These are phyloP conservation scores for Schizopygopsis malacanthus DNA, from an alignment of 2,797 vertebrate species.

Conservation along the genomic window DNA sequence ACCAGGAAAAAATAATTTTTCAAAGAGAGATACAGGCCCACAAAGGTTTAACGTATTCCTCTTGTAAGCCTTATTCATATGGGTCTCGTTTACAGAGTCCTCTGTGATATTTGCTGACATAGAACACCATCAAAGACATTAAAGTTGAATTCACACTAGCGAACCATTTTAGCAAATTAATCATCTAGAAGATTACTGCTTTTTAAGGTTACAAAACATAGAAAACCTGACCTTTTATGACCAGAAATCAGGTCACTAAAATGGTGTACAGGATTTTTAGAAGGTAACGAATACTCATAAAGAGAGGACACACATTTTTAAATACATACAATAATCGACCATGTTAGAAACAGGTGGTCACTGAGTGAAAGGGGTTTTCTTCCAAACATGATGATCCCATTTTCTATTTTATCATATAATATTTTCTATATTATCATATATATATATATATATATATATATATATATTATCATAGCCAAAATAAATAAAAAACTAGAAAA, in stretches of 20 bases:
- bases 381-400: not conserved
- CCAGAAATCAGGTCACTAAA: not conserved
- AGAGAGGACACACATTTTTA: not conserved
- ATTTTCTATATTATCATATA: too few relatives aligned
- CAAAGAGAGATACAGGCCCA: constrained; percentile 37
- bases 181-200: not conserved
- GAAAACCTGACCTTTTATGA: not conserved
- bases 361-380: not conserved
- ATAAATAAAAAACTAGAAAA: not conserved
- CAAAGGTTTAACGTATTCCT: constrained; percentile 36
- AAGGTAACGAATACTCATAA: not conserved
- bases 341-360: not conserved
- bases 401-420: too few relatives aligned
- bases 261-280: not conserved
- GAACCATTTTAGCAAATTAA: constrained; percentile 15
- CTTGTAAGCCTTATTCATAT: constrained; percentile 16
- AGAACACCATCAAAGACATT: constrained; percentile 13
- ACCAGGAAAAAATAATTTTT: constrained; percentile 2
- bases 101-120: constrained; percentile 23
- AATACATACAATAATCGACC: not conserved
- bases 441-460: too few relatives aligned
- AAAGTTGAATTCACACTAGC: constrained; percentile 22
- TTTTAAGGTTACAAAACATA: constrained; percentile 10
- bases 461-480: too few relatives aligned
- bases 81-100: constrained; percentile 27